These are phyloP conservation scores for Theristus sp. DNA, from an alignment of 2,888 invertebrate species.

Conservation along the genomic window DNA sequence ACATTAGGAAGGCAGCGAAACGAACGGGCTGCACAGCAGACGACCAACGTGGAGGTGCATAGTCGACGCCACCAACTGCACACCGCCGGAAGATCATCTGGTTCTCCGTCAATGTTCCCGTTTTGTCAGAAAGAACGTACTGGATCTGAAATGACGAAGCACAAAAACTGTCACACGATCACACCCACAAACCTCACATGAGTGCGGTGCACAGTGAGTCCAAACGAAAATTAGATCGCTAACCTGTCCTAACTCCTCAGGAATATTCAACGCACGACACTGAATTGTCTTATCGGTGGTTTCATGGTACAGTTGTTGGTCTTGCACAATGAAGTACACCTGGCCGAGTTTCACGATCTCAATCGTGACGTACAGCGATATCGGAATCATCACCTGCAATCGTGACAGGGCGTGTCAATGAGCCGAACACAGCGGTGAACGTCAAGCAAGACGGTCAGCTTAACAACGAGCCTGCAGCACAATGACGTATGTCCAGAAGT, in stretches of 20 bases:
- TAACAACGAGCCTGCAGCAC: conserved; percentile 82
- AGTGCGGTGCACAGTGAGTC: too few relatives aligned
- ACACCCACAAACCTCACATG: too few relatives aligned
- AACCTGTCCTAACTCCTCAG: conserved; percentile 83
- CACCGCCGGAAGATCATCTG: conserved; percentile 87
- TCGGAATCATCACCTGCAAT: conserved; percentile 70
- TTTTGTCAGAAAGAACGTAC: conserved; percentile 90
- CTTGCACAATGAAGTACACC: conserved; percentile 80
- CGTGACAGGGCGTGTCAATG: neutral
- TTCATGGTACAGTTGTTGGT: conserved; percentile 64
- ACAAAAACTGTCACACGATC: neutral
- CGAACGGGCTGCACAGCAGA: too few relatives aligned
- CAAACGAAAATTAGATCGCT: neutral
- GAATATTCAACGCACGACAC: conserved; percentile 60
- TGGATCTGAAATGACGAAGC: conserved; percentile 50
- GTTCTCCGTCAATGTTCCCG: conserved; percentile 84
- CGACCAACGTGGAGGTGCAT: conserved; percentile 39
- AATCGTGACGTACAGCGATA: conserved; percentile 85
- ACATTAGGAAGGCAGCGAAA: too few relatives aligned
- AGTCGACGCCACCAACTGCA: conserved; percentile 69
- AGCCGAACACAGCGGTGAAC: neutral
- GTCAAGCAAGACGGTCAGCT: too few relatives aligned
- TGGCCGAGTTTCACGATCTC: conserved; percentile 88
- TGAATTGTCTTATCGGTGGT: conserved; percentile 57
- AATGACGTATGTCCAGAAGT: conserved; percentile 87